Conservation (phyloP, 2,888 invertebrate genomes). For the Tachina fera region DNA sequence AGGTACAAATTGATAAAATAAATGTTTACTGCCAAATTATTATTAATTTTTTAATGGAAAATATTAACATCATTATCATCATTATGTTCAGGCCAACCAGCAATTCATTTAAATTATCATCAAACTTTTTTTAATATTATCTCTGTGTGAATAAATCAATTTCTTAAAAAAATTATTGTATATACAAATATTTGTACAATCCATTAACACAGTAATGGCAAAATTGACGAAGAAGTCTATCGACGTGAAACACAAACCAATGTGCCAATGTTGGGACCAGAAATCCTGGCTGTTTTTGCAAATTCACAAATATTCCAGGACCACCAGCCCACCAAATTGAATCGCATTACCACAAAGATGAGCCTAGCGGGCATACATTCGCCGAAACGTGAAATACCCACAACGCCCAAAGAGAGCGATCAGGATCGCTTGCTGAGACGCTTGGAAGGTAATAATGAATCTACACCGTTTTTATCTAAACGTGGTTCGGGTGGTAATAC, state of each 20-base stretch:
- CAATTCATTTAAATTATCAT: slow-evolving; percentile 12
- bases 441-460: slow-evolving; percentile 82
- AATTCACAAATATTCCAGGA: slow-evolving; percentile 83
- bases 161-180: slow-evolving; percentile 12
- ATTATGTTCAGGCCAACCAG: slow-evolving; percentile 21
- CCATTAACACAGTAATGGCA: slow-evolving; percentile 76
- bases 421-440: slow-evolving; percentile 82
- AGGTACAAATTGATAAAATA: slow-evolving; percentile 77
- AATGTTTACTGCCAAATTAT: slow-evolving; percentile 54
- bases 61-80: slow-evolving; percentile 4
- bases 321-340: slow-evolving; percentile 82
- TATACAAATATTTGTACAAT: slow-evolving; percentile 41
- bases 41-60: not conserved
- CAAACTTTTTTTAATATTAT: not conserved
- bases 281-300: slow-evolving; percentile 82
- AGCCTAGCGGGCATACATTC: slow-evolving; percentile 80
- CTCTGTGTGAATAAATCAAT: slow-evolving; percentile 34
- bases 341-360: slow-evolving; percentile 80
- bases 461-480: slow-evolving; percentile 66
- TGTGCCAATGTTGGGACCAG: slow-evolving; percentile 83
- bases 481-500: slow-evolving; percentile 67
- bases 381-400: slow-evolving; percentile 79
- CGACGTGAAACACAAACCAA: slow-evolving; percentile 83
- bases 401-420: slow-evolving; percentile 79
- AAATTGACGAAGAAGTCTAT: slow-evolving; percentile 83